These are phyloP conservation scores for Archips xylosteana DNA, from an alignment of 2,888 invertebrate genomes.

Conservation along the genomic window DNA sequence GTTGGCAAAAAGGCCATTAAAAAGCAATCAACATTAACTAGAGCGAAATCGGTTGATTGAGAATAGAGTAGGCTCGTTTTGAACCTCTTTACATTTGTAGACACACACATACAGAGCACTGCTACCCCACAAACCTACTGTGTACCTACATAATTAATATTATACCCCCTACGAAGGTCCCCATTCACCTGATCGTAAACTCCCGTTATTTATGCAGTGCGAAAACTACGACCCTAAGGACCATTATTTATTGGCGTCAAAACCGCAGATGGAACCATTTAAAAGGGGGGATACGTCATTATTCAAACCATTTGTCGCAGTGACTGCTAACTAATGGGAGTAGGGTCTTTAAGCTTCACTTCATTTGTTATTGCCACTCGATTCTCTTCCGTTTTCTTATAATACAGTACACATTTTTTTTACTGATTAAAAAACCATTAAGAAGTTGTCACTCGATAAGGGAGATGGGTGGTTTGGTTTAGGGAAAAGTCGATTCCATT, in stretches of 20 bases:
- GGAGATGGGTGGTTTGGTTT: background rate
- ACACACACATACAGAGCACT: background rate
- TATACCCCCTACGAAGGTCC: background rate
- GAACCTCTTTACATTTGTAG: background rate
- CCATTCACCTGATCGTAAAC: slow-evolving; percentile 12
- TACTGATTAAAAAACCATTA: slow-evolving; percentile 23
- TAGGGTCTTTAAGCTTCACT: slow-evolving; percentile 49
- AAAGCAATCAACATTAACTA: no score
- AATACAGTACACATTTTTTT: slow-evolving; percentile 10
- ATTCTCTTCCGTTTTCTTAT: slow-evolving; percentile 48
- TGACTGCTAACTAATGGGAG: slow-evolving; percentile 55
- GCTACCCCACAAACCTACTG: background rate
- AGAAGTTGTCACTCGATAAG: background rate
- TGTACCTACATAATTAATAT: slow-evolving; percentile 2
- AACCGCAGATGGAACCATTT: slow-evolving; percentile 57
- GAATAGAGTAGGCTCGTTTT: background rate
- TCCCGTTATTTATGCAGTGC: slow-evolving; percentile 31
- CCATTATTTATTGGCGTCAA: slow-evolving; percentile 48
- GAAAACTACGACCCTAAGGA: slow-evolving; percentile 34
- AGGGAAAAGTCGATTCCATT: slow-evolving; percentile 1
- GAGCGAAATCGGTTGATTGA: background rate
- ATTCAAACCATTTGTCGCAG: slow-evolving; percentile 66
- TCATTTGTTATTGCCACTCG: slow-evolving; percentile 51
- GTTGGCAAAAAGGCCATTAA: no score
- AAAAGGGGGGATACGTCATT: slow-evolving; percentile 58